Percentiles rank a stretch among this genome's conserved stretches.
Conservation (phyloP, 2,113 vertebrate species). For the Lycocorax pyrrhopterus region DNA sequence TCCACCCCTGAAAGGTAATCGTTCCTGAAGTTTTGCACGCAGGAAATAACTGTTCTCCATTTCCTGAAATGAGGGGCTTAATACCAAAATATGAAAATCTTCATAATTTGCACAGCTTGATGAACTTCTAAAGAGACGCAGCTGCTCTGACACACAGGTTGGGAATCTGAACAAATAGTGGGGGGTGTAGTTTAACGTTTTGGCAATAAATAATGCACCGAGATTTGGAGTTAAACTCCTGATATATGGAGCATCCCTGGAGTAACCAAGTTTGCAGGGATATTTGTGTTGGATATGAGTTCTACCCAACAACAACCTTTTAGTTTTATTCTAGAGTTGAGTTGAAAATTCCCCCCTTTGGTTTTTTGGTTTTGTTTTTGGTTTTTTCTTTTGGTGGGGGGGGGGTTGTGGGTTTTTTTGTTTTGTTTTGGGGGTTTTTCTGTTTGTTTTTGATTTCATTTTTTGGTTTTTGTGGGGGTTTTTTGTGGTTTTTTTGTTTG, state of each 20-base stretch:
- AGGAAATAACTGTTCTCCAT: background rate
- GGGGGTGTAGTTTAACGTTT: background rate
- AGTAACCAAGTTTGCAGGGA: background rate
- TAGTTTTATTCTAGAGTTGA: background rate
- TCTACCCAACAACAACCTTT: background rate
- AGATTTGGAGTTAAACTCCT: background rate
- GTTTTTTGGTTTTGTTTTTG: background rate
- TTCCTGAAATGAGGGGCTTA: background rate
- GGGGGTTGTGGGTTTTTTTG: background rate
- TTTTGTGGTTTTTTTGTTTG: background rate
- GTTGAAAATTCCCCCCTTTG: background rate
- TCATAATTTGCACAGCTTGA: constrained; percentile 1
- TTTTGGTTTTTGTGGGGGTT: background rate
- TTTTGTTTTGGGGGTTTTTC: no score
- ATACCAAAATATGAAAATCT: background rate
- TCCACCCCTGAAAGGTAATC: constrained; percentile 28
- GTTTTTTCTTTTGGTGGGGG: no score
- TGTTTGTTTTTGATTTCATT: background rate
- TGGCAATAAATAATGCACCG: background rate
- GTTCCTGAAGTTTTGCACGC: background rate
- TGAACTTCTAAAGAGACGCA: background rate
- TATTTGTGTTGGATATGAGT: background rate
- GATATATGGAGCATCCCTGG: background rate
- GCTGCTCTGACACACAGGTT: background rate
- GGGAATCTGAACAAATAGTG: background rate